phyloP scores from a whole-genome alignment of 2,888 invertebrate species.

The Schizaphis graminum region DNA sequence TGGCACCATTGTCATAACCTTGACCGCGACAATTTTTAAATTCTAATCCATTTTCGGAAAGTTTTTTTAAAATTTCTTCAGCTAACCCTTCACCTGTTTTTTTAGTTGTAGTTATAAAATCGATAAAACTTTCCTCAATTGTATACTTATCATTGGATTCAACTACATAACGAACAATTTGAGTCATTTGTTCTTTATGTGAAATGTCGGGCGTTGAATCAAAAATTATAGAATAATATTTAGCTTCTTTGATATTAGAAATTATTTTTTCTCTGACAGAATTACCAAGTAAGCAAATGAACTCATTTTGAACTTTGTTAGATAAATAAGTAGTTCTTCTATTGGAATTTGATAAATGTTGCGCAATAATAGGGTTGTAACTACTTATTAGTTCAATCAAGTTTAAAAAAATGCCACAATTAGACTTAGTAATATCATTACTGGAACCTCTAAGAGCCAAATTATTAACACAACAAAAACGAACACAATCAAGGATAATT shows the following conservation, averaged over 20 bases:
- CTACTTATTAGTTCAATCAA: neutral
- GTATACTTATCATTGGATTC: constrained; percentile 7
- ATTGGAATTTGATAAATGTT: neutral
- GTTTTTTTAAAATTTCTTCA: constrained; percentile 1
- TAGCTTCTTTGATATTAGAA: constrained; percentile 10
- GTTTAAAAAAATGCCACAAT: neutral
- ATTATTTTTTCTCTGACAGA: neutral
- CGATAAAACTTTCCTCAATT: neutral
- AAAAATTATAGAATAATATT: constrained; percentile 22
- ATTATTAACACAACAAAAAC: neutral
- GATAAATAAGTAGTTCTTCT: neutral
- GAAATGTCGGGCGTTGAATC: neutral
- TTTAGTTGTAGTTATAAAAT: neutral
- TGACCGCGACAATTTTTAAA: neutral
- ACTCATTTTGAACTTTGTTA: constrained; percentile 6
- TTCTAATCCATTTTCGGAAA: neutral
- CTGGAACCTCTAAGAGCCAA: constrained; percentile 2
- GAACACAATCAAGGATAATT: neutral
- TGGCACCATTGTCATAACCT: neutral
- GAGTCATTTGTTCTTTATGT: neutral
- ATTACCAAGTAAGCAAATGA: constrained; percentile 1
- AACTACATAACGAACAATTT: constrained; percentile 12
- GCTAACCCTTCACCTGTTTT: neutral
- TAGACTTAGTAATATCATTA: neutral
- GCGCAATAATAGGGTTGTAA: neutral